These are phyloP conservation scores for Trogon surrucura DNA, from an alignment of 2,113 vertebrate species.

Conservation along the genomic window DNA sequence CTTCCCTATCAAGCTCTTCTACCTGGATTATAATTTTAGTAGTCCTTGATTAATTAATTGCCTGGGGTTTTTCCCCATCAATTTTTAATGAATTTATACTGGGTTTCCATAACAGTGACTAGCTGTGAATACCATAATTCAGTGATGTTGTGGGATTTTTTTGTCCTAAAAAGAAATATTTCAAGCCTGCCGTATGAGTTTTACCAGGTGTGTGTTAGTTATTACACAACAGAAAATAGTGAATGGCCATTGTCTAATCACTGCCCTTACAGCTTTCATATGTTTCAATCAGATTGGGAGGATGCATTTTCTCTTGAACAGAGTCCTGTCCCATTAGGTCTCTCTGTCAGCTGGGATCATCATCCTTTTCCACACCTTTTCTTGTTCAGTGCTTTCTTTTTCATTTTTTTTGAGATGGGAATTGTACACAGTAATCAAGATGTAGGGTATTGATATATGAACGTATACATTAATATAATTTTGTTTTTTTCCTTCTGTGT, in stretches of 20 bases:
- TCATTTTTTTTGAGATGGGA: neutral
- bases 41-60: neutral
- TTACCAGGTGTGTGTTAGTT: neutral
- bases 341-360: neutral
- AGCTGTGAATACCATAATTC: neutral
- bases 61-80: neutral
- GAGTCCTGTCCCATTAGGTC: neutral
- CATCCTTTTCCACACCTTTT: neutral
- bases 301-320: neutral
- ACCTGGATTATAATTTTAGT: neutral
- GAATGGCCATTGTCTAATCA: neutral
- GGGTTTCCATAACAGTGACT: neutral
- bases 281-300: neutral
- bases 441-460: neutral
- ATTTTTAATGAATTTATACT: neutral
- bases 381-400: neutral
- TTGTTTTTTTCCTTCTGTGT: neutral
- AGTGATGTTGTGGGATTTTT: neutral
- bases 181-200: neutral
- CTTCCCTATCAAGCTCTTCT: neutral
- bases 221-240: neutral
- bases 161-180: neutral
- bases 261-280: neutral
- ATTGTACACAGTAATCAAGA: neutral
- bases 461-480: neutral